Percentiles rank a stretch among this genome's conserved stretches.
Evolutionary conservation across 2,888 invertebrate species (phyloP).

Genomic region (Urechis unicinctus): DNA sequence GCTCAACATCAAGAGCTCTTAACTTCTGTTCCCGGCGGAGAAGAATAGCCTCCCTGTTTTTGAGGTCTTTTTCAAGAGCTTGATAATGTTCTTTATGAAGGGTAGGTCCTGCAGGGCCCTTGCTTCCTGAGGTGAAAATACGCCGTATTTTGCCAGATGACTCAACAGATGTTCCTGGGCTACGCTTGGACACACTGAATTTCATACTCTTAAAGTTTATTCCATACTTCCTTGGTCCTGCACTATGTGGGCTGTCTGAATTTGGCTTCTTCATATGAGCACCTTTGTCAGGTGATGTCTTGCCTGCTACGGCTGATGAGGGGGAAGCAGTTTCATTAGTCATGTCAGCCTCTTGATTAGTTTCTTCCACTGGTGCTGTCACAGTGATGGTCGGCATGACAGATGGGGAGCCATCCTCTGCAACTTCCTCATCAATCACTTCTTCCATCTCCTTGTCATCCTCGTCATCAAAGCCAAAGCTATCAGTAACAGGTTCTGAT

Average conservation of each 20-base stretch:
- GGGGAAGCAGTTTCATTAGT: neutral
- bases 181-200: neutral
- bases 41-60: neutral
- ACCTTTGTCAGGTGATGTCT: neutral
- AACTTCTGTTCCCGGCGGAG: conserved; percentile 4
- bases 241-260: no score
- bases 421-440: no score
- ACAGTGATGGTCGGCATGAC: no score
- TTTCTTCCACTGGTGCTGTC: no score
- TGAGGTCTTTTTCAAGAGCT: conserved; percentile 5
- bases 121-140: no score
- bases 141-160: no score
- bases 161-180: neutral
- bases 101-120: neutral
- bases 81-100: neutral
- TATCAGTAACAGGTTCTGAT: no score
- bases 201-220: neutral
- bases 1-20: conserved; percentile 9
- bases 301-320: neutral
- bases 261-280: no score
- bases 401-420: no score
- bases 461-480: neutral
- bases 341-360: neutral
- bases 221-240: no score
- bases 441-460: no score